Evolutionary conservation across 2,113 vertebrate genomes (phyloP), one percentile per base, ranked within the genome.

Genomic region (Odocoileus virginianus): DNA sequence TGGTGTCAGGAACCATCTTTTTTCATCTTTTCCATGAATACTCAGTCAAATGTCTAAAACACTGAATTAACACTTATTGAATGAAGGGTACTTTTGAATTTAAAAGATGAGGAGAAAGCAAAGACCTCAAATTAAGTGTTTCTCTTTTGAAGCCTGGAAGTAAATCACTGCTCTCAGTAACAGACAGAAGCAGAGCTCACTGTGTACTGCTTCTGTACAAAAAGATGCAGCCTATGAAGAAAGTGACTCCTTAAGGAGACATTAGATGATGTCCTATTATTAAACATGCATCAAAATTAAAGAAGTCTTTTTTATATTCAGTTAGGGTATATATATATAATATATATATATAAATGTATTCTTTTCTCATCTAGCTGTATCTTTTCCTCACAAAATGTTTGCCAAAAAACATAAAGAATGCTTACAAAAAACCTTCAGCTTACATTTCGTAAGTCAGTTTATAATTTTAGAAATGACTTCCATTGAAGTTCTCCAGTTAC

Each of bases 381-480:
- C 10, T n/a, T 74, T 54, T 67, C 45, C 92, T 96, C 47, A 93
- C 6, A 94, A 94, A 85, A 27, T 54, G 7, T 6, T 93, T 89
- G 5, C 13, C 54, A 97, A 96, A 84, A 71, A 81, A 6, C 6
- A 90, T 45, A 54, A 55, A 85, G 4, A 96, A 36, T 47, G 7
- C 2, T 88, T 83, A 6, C 27, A 78, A 93, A 84, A 85, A 50
- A 25, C 17, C 60, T 74, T 79, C 45, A 78, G 30, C 19, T 94
- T 93, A 87, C 5, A 94, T 43, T 92, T 28, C 0, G 47, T 45
- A 95, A 94, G 61, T 7, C 11, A 83, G 54, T 92, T 84, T 50
- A 89, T 47, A 86, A 97, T 88, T 93, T 79, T 25, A 6, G 92
- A 96, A 96, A 60, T 36, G n/a, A 78, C 5, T 94, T 71, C 21